Evolutionary conservation across 1,140 invertebrate genomes (phyloP), one percentile per base, ranked within the genome.

Genomic region (Carposina sasakii): DNA sequence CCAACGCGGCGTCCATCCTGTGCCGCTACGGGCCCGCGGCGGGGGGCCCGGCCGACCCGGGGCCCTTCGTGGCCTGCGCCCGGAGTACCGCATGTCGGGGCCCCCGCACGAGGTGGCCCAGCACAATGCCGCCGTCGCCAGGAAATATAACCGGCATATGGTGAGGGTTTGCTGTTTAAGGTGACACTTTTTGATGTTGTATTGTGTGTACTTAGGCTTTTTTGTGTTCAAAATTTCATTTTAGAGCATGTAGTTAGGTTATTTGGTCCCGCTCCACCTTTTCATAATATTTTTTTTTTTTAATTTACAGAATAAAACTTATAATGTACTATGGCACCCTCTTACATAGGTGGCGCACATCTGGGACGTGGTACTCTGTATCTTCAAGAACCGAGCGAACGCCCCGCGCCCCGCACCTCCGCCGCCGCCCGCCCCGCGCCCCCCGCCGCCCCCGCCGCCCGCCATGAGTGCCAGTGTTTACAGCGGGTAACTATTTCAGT

Each of bases 81-180:
- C 84, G 55, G 87, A 89, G 51, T 96, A 98, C 71, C 72, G 91
- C 34, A 81, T 98, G 10, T 88, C 81, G 48, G 95, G 94, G 67
- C 84, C 90, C 24, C 84, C 97, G 12, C 87, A 91, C 16, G 93
- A 96, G 54, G 87, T 98, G 12, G 97, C 96, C 76, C 93, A 95
- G 59, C 92, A 96, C 63, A 98, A 98, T 85, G 91, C 94, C 0
- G 69, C 77, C 16, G 89, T 96, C n/a, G 93, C 94, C 0, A 86
- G 83, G n/a, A 87, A 90, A 42, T 87, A 91, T 26, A 89, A 91
- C 10, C 89, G 91, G 63, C 85, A 87, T 57, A 90, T 93, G 85
- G 91, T 93, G 71, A 40, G 57, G 43, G n/a, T 10, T 17, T n/a
- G 3, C 3, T 41, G 20, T 16, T 13, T 23, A 26, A 2, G 8